These are phyloP conservation scores for Dipodomys spectabilis DNA, from an alignment of 2,113 vertebrate genomes.

Conservation along the genomic window DNA sequence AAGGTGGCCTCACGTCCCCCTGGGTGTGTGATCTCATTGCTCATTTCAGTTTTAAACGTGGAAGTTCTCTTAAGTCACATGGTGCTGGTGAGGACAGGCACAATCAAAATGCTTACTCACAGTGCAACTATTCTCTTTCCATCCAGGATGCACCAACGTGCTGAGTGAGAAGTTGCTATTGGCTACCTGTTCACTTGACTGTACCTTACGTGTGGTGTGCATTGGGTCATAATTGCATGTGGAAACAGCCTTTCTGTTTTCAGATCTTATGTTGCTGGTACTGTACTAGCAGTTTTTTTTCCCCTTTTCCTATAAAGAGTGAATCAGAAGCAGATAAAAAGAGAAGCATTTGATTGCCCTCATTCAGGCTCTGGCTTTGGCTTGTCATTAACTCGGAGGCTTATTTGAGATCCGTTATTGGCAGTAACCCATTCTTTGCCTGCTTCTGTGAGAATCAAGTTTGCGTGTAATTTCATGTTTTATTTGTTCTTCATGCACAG, in stretches of 20 bases:
- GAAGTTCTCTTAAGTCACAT: neutral
- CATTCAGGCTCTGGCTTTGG: conserved; percentile 70
- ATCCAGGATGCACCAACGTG: neutral
- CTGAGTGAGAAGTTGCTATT: conserved; percentile 43
- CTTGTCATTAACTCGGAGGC: conserved; percentile 76
- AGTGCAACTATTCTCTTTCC: neutral
- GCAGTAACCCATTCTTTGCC: conserved; percentile 67
- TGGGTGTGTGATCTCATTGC: neutral
- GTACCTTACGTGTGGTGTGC: neutral
- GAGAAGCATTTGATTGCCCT: conserved; percentile 77
- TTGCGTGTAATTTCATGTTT: conserved; percentile 67
- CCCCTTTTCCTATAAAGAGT: conserved; percentile 60
- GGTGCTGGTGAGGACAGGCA: neutral
- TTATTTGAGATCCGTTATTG: conserved; percentile 71
- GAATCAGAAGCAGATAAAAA: conserved; percentile 63
- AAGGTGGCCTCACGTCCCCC: neutral
- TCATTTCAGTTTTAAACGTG: conserved; percentile 19
- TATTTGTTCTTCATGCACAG: conserved; percentile 68
- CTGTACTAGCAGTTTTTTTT: conserved; percentile 49
- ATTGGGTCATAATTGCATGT: neutral
- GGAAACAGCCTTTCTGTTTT: conserved; percentile 30
- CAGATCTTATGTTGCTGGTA: neutral
- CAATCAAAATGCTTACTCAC: neutral
- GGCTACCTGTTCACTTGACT: conserved; percentile 18
- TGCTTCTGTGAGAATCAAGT: neutral